Conservation (phyloP, 2,888 invertebrate species). For the Sympetrum striolatum region DNA sequence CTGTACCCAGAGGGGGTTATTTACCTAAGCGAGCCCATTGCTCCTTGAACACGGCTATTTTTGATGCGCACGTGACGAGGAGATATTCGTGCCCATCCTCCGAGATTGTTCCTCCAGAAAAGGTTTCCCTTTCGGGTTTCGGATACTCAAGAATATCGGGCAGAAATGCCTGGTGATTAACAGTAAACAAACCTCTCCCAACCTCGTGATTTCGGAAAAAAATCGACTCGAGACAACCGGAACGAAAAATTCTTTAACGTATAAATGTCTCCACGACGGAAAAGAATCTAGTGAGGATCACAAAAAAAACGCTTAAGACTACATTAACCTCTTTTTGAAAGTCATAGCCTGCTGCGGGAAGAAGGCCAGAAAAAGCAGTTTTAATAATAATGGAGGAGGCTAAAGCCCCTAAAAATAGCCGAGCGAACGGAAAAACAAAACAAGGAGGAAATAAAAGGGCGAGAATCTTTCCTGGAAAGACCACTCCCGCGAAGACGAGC, state of each 20-base stretch:
- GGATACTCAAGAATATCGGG: too few species aligned
- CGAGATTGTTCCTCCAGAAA: too few species aligned
- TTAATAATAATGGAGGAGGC: slow-evolving; percentile 25
- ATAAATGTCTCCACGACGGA: too few species aligned
- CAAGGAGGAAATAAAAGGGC: background rate
- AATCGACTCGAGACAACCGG: too few species aligned
- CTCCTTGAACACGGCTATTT: background rate
- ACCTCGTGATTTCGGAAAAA: too few species aligned
- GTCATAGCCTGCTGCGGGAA: slow-evolving; percentile 14
- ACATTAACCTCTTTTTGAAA: slow-evolving; percentile 20
- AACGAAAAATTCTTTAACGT: too few species aligned
- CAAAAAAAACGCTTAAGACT: background rate
- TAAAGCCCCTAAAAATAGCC: background rate
- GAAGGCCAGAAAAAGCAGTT: background rate
- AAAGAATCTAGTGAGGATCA: background rate
- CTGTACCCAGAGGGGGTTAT: background rate
- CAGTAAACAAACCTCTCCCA: too few species aligned
- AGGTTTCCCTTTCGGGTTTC: too few species aligned
- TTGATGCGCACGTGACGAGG: too few species aligned
- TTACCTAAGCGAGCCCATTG: background rate
- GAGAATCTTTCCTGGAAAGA: background rate
- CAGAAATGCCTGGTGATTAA: too few species aligned
- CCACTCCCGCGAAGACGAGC: background rate
- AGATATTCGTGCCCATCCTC: too few species aligned
- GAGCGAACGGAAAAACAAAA: background rate